Evolutionary conservation across 2,797 vertebrate genomes (phyloP).

Genomic region (Phylloscopus collybita): DNA sequence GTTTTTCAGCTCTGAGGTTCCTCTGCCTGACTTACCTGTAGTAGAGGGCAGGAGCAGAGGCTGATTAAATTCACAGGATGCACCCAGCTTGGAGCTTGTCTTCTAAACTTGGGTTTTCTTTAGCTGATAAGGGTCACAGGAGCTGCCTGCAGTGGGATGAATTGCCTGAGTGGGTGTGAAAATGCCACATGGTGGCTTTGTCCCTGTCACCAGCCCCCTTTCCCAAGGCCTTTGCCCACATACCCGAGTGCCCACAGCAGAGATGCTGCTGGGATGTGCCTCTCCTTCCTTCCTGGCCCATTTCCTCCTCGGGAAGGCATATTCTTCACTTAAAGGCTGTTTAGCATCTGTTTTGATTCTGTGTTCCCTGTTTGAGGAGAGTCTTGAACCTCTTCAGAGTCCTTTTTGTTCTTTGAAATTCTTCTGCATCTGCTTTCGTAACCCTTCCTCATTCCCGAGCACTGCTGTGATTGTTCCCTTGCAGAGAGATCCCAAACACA

Average conservation of each 20-base stretch:
- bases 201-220: background rate
- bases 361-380: background rate
- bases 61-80: background rate
- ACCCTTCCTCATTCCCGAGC: background rate
- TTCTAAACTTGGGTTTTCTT: background rate
- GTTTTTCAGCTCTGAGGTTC: background rate
- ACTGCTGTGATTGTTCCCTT: background rate
- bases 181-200: rapidly evolving
- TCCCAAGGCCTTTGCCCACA: background rate
- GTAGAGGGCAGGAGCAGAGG: background rate
- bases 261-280: background rate
- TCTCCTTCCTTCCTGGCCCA: background rate
- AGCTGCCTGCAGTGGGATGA: background rate
- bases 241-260: background rate
- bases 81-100: background rate
- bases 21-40: background rate
- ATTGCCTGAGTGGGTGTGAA: background rate
- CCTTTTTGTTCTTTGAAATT: background rate
- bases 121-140: background rate
- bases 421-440: background rate
- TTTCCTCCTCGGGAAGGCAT: background rate
- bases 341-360: background rate
- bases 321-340: background rate
- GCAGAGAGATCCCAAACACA: background rate
- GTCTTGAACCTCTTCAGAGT: background rate